phyloP scores from a whole-genome alignment of 2,888 invertebrate species.

The Parasteatoda lunata region DNA sequence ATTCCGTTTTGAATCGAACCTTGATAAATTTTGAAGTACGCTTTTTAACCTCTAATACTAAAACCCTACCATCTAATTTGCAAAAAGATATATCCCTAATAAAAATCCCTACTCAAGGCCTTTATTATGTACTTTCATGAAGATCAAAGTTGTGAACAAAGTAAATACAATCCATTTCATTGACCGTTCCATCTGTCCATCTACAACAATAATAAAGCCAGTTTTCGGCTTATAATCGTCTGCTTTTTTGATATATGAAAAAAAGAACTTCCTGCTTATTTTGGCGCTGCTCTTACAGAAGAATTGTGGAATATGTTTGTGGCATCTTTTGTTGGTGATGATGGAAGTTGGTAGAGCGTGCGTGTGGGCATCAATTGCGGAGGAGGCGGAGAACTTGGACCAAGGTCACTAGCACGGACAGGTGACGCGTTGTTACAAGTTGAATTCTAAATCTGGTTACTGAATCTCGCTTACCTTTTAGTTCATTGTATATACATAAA shows the following conservation, averaged over 20 bases:
- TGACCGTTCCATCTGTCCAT: conserved; percentile 7
- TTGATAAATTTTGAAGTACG: no score
- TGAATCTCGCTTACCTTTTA: neutral
- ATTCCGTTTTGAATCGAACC: no score
- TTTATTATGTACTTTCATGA: neutral
- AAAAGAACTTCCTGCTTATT: conserved; percentile 33
- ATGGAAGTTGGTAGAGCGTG: conserved; percentile 1
- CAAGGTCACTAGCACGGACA: conserved; percentile 39
- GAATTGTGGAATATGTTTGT: neutral
- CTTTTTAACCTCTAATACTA: no score
- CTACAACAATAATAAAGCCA: conserved; percentile 1
- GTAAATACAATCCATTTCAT: neutral
- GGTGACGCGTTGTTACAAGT: conserved; percentile 20
- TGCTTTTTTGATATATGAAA: neutral
- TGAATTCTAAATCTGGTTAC: conserved; percentile 15
- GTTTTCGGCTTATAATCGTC: neutral
- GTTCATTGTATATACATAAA: neutral
- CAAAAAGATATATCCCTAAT: neutral
- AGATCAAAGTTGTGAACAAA: neutral
- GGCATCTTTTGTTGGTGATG: neutral
- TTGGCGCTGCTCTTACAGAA: neutral
- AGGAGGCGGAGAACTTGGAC: conserved; percentile 7
- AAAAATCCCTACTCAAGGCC: neutral
- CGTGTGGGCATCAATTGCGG: neutral
- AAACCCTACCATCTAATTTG: no score